These are phyloP conservation scores for Drosophila bifasciata DNA, from an alignment of 1,140 invertebrate genomes.

Conservation along the genomic window DNA sequence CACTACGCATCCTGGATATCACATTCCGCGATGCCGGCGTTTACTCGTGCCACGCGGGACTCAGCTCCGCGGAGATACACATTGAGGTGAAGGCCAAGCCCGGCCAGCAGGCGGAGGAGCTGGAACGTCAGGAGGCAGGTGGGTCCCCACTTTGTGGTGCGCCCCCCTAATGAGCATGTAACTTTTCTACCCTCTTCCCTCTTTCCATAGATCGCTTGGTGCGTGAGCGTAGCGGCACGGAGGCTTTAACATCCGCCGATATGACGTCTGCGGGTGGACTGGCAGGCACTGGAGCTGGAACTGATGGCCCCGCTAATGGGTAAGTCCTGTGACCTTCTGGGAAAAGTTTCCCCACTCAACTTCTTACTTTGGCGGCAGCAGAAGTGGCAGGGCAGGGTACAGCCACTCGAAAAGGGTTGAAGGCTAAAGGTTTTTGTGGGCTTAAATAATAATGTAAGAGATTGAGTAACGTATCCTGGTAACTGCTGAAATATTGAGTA, in stretches of 20 bases:
- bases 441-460: no score
- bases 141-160: conserved; percentile 1
- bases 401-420: neutral
- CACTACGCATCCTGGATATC: conserved; percentile 91
- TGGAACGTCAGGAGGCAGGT: conserved; percentile 86
- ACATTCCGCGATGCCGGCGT: conserved; percentile 90
- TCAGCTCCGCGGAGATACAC: conserved; percentile 89
- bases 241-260: conserved; percentile 81
- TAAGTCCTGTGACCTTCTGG: conserved; percentile 49
- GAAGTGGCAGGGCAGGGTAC: conserved; percentile 7
- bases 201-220: conserved; percentile 70
- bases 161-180: conserved; percentile 24
- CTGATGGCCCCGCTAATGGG: conserved; percentile 62
- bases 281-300: conserved; percentile 29
- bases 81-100: conserved; percentile 90
- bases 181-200: neutral
- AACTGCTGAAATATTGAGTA: no score
- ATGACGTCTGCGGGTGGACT: conserved; percentile 65
- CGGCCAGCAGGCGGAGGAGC: conserved; percentile 91
- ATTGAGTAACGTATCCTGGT: no score
- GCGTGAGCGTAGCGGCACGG: conserved; percentile 76
- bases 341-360: conserved; percentile 48
- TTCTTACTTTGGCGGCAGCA: conserved; percentile 19
- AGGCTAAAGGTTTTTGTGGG: no score
- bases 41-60: conserved; percentile 92